Evolutionary conservation across 2,888 invertebrate genomes (phyloP).

Genomic region (Tryphoninae sp.): DNA sequence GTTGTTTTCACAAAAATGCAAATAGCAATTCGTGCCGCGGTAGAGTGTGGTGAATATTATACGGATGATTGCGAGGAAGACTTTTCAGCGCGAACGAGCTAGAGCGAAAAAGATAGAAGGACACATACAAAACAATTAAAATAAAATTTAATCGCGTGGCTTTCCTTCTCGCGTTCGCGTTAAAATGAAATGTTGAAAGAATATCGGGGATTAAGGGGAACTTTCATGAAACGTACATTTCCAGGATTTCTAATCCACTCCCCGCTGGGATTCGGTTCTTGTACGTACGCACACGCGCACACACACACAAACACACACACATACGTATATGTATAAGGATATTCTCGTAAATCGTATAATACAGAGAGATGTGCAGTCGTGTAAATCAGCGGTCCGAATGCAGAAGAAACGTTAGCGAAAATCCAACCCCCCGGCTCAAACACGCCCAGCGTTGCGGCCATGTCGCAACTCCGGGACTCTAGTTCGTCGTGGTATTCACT

Average conservation of each 20-base stretch:
- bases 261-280: constrained; percentile 45
- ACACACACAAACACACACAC: constrained; percentile 13
- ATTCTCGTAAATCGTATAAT: constrained; percentile 29
- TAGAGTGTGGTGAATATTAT: neutral
- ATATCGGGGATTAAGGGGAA: constrained; percentile 17
- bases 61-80: constrained; percentile 14
- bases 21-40: neutral
- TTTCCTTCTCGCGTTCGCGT: neutral
- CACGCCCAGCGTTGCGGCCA: constrained; percentile 55
- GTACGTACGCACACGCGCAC: neutral
- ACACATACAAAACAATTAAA: constrained; percentile 30
- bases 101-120: neutral
- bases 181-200: neutral
- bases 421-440: constrained; percentile 41
- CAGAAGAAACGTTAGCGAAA: constrained; percentile 57
- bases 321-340: constrained; percentile 25
- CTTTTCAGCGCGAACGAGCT: constrained; percentile 4
- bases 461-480: constrained; percentile 40
- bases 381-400: constrained; percentile 61
- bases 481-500: constrained; percentile 27
- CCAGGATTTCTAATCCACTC: constrained; percentile 62
- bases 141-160: constrained; percentile 32
- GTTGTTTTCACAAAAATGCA: constrained; percentile 10
- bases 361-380: constrained; percentile 44
- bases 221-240: constrained; percentile 25